Base-by-base conservation (phyloP, 1,140 invertebrate genomes). In the Chrysomallon squamiferum region DNA sequence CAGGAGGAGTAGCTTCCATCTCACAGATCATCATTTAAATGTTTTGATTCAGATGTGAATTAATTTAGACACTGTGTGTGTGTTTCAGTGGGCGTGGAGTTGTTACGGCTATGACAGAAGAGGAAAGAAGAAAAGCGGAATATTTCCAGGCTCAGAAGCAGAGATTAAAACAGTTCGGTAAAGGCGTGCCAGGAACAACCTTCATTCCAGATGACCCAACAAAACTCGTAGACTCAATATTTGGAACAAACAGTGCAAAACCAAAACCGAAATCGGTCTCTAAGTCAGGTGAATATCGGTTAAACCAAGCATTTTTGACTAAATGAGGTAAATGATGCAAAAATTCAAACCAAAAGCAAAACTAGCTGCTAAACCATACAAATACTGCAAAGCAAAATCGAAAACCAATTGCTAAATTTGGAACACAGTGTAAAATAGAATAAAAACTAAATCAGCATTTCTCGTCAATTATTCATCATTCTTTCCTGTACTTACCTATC, bases 181-280 rank as follows among this genome's bases (percentile, higher is more conserved):
- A 60, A 32, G 64, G 69, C n/a, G 71, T 66, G 15, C 54, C 56
- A 5, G 43, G 56, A 3, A 54, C 52, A 2, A 52, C 27, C 3
- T 38, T 47, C 15, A 58, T 50, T 2, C 54, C 66, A 13, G 72
- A 72, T 11, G 68, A 75, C 61, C 61, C 75, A n/a, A 71, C 72
- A 32, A 72, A 69, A 45, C 58, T 80, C 27, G 74, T 80, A 29
- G 78, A 75, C 35, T 73, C 71, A n/a, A 74, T 80, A 67, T 80
- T 80, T 70, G 70, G 71, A 18, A 69, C 71, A 71, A 59, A 63
- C 33, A 65, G 71, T 25, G n/a, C n/a, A 20, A 59, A 41, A 20
- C 18, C 33, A 5, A 33, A 35, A 58, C 29, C 30, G 32, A 29
- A n/a, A n/a, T 30, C 29, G 1, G 18, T 25, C 5, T 27, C 52